Percentiles rank a stretch among this genome's conserved stretches.
Evolutionary conservation across 1,140 invertebrate species (phyloP).

Genomic region (Latrodectus geometricus): DNA sequence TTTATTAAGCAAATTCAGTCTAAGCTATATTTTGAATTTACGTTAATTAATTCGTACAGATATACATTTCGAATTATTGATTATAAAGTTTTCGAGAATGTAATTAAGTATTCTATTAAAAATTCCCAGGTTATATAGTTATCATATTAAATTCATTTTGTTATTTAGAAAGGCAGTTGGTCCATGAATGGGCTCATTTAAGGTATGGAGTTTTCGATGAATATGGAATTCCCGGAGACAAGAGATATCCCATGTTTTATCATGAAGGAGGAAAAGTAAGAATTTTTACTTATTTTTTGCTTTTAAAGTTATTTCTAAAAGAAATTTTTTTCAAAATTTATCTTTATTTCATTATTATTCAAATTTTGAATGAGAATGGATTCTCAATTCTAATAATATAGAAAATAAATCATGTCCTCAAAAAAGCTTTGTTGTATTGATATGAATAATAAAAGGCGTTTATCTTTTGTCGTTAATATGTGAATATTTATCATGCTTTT

Average conservation of each 20-base stretch:
- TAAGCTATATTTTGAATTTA: no score
- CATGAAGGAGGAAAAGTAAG: constrained; percentile 62
- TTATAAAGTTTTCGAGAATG: no score
- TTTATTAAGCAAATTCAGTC: no score
- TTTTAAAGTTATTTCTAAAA: background rate
- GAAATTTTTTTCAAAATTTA: background rate
- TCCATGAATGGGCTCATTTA: constrained; percentile 71
- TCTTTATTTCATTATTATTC: no score
- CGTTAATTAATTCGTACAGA: no score
- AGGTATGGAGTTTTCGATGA: constrained; percentile 72
- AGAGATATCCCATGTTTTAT: constrained; percentile 66
- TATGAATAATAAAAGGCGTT: no score
- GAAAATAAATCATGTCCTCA: background rate
- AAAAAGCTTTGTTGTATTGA: no score
- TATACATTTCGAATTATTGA: no score
- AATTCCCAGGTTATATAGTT: no score
- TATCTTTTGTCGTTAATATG: no score
- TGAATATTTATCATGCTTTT: no score
- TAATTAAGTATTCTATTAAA: no score
- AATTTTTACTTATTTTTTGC: background rate
- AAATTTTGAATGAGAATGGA: background rate
- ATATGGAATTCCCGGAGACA: constrained; percentile 67
- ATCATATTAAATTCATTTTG: background rate
- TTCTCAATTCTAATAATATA: background rate
- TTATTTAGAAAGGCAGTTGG: constrained; percentile 68